These are phyloP conservation scores for Stichopus chloronotus DNA, from an alignment of 35 echinoderm and acorn worm species.

Conservation along the genomic window DNA sequence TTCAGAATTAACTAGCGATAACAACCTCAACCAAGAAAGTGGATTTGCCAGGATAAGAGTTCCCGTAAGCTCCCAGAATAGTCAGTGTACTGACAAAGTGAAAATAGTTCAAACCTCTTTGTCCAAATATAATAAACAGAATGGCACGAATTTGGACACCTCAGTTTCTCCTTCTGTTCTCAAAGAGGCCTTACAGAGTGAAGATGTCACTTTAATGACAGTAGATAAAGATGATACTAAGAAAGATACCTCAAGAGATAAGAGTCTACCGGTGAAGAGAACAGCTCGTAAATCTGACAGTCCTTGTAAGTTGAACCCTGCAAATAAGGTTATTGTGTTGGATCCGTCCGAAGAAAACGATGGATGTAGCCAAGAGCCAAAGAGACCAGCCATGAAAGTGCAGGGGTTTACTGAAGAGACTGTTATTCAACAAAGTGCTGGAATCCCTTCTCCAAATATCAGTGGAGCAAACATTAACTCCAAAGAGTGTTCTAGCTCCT, in stretches of 20 bases:
- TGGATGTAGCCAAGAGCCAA: background rate
- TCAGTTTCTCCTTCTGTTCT: conserved; percentile 6
- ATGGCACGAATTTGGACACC: background rate
- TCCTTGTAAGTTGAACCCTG: background rate
- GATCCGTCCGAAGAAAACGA: background rate
- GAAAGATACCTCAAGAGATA: background rate
- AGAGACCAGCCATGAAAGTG: no score
- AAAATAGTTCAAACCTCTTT: background rate
- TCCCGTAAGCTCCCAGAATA: background rate
- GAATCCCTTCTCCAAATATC: conserved; percentile 13
- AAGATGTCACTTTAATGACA: background rate
- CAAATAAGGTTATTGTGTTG: background rate
- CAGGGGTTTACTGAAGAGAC: background rate
- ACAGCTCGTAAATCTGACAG: conserved; percentile 27
- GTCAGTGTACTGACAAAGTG: background rate
- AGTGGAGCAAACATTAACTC: background rate
- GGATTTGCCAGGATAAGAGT: background rate
- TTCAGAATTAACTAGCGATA: background rate
- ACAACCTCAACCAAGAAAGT: background rate
- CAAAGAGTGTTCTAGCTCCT: background rate
- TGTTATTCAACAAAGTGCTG: background rate
- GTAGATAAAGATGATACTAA: no score
- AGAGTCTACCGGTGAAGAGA: background rate
- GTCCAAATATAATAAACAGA: conserved; percentile 2
- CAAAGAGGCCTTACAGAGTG: no score